Evolutionary conservation across 2,797 vertebrate species (phyloP), one percentile per base, ranked within the genome.

Genomic region (Pangasius mekongensis): DNA sequence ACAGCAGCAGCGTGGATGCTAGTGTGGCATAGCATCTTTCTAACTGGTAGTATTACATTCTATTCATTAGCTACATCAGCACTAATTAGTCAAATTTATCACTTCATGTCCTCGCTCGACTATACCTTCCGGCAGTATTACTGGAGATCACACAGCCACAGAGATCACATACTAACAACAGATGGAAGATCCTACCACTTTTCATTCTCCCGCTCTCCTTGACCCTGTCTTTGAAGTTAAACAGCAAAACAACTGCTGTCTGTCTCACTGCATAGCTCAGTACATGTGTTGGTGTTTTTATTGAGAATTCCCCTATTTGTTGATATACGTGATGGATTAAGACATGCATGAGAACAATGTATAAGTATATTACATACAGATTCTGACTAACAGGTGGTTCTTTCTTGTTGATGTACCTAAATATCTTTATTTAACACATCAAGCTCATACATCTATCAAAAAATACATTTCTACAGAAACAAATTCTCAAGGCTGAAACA

Each of bases 151-250:
- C 9, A 82, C 66, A 67, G 8, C 69, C 87, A 89, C 83, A 30
- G 81, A 30, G 60, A 89, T 73, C n/a, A 84, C 92, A 92, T 91
- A 92, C 81, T 92, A 88, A 93, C 89, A 93, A 94, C 93, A 94
- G 91, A 93, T 91, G 88, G 80, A 54, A 33, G 56, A 62, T 66
- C 74, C 84, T 62, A 54, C 78, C 86, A 86, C 92, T 93, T 94
- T 94, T 92, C 89, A 94, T 91, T 92, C 91, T 83, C 66, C 13
- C 14, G 33, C 69, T 81, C 47, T 93, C 87, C 22, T 47, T 69
- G 14, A 52, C 8, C 16, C 3, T 47, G 39, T 30, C 60, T 56
- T 92, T 94, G 92, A 93, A 94, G 93, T 94, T 87, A 84, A 92
- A 90, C 92, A 87, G 86, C 71, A 86, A 92, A 92, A 91, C 39